A percentile compares a stretch with the other conserved stretches of the same genome.
These are phyloP conservation scores for Tinamus major DNA, from an alignment of 2,797 vertebrate species.

Conservation along the genomic window DNA sequence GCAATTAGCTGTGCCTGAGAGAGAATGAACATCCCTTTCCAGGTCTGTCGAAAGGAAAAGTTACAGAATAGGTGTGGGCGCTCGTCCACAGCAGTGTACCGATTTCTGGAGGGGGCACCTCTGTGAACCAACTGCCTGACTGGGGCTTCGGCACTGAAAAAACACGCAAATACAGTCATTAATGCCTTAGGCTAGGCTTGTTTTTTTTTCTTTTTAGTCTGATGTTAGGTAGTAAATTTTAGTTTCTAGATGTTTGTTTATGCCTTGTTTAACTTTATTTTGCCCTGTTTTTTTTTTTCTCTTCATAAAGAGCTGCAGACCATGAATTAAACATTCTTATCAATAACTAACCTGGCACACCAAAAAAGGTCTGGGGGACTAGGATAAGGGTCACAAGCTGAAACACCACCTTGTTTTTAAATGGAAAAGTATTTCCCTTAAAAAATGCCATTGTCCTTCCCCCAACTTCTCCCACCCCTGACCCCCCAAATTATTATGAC, in stretches of 20 bases:
- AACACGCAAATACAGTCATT: slow-evolving; percentile 58
- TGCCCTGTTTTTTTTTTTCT: background rate
- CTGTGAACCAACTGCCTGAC: slow-evolving; percentile 51
- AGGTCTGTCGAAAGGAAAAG: slow-evolving; percentile 50
- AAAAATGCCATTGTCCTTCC: background rate
- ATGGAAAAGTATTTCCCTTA: background rate
- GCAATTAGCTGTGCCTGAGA: slow-evolving; percentile 82
- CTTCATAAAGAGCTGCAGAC: background rate
- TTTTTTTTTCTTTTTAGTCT: background rate
- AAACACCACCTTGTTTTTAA: slow-evolving; percentile 46
- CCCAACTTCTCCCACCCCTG: background rate
- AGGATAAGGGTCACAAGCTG: slow-evolving; percentile 50
- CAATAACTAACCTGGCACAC: background rate
- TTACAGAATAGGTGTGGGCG: slow-evolving; percentile 56
- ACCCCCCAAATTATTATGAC: background rate
- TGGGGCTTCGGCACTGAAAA: slow-evolving; percentile 64
- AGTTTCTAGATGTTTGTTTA: slow-evolving; percentile 19
- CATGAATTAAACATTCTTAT: slow-evolving; percentile 1
- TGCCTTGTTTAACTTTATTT: slow-evolving; percentile 39
- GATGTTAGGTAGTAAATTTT: slow-evolving; percentile 4
- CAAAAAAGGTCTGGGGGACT: slow-evolving; percentile 10
- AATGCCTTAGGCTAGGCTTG: background rate
- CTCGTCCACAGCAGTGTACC: slow-evolving; percentile 58
- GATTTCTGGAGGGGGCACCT: slow-evolving; percentile 37
- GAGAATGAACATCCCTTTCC: slow-evolving; percentile 78